phyloP scores from a whole-genome alignment of 2,888 invertebrate genomes.

The Limnephilus lunatus region DNA sequence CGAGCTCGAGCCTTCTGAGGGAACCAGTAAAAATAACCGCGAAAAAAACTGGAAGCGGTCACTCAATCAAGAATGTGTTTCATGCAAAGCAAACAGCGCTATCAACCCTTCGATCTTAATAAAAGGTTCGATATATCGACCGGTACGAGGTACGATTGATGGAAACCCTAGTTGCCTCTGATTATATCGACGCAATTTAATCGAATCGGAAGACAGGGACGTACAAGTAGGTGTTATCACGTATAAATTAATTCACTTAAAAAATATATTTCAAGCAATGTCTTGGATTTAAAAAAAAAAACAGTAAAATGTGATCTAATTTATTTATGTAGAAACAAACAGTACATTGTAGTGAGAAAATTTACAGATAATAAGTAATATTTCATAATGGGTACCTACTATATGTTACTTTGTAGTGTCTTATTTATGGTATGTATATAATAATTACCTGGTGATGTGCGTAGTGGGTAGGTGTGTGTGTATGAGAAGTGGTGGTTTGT shows the following conservation, averaged over 20 bases:
- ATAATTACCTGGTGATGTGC: too few species aligned
- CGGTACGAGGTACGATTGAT: constrained; percentile 19
- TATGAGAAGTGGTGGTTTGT: too few species aligned
- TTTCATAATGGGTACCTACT: too few species aligned
- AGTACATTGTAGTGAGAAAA: too few species aligned
- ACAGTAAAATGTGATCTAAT: too few species aligned
- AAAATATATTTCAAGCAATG: too few species aligned
- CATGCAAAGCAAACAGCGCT: constrained; percentile 36
- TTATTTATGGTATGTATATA: too few species aligned
- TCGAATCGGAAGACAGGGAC: constrained; percentile 22
- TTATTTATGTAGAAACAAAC: too few species aligned
- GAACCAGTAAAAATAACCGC: constrained; percentile 10
- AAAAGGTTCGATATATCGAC: constrained; percentile 39
- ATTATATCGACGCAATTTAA: constrained; percentile 45
- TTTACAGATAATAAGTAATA: too few species aligned
- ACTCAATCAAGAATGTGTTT: constrained; percentile 28
- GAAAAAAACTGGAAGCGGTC: constrained; percentile 10
- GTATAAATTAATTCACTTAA: background rate
- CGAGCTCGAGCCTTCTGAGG: background rate
- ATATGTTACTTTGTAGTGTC: too few species aligned
- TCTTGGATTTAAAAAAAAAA: too few species aligned
- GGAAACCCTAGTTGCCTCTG: constrained; percentile 46
- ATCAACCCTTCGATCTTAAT: constrained; percentile 45
- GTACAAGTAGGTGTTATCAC: background rate
- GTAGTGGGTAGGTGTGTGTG: too few species aligned